These are phyloP conservation scores for Junonia oenone DNA, from an alignment of 2,888 invertebrate species.

Conservation along the genomic window DNA sequence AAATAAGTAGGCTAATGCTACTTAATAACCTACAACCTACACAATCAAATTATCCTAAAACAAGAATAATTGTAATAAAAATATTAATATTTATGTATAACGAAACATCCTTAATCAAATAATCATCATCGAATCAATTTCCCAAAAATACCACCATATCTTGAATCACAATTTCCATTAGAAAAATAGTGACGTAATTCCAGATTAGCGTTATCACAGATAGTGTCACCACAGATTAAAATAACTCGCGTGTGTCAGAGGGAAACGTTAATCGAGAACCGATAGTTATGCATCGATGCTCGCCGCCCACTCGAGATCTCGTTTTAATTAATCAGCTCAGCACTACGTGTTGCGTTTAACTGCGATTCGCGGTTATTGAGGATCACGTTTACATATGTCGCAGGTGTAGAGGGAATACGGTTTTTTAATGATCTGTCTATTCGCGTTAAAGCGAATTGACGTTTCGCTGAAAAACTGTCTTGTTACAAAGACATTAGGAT, in stretches of 20 bases:
- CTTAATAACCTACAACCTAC: too few relatives aligned
- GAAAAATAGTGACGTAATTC: too few relatives aligned
- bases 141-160: not conserved
- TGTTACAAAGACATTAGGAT: too few relatives aligned
- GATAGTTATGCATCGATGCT: conserved; percentile 49
- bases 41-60: too few relatives aligned
- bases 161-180: too few relatives aligned
- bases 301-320: conserved; percentile 39
- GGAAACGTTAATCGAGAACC: conserved; percentile 21
- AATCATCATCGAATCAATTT: not conserved
- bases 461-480: too few relatives aligned
- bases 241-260: conserved; percentile 6
- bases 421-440: not conserved
- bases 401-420: not conserved
- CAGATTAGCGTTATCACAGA: not conserved
- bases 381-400: not conserved
- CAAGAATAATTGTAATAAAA: too few relatives aligned
- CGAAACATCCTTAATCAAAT: too few relatives aligned
- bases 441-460: not conserved
- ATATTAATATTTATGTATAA: too few relatives aligned
- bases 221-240: not conserved
- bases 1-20: too few relatives aligned
- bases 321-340: conserved; percentile 40
- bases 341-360: conserved; percentile 12
- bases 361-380: conserved; percentile 3